These are phyloP conservation scores for Malthinus seriepunctatus DNA, from an alignment of 2,888 invertebrate species.

Conservation along the genomic window DNA sequence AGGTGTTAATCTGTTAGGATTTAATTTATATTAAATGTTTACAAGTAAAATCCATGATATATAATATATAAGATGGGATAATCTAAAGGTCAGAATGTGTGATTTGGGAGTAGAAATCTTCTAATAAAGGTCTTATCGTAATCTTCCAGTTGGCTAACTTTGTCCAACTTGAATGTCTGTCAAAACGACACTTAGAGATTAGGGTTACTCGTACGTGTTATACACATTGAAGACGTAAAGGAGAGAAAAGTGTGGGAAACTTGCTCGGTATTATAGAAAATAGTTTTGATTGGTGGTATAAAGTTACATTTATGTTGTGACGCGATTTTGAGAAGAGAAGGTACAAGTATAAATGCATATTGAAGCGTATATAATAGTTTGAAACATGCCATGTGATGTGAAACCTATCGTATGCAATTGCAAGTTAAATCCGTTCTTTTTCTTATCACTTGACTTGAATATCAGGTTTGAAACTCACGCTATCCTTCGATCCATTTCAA, in stretches of 20 bases:
- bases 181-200: conserved; percentile 28
- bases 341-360: neutral
- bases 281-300: neutral
- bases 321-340: too few species aligned
- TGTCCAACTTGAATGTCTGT: conserved; percentile 30
- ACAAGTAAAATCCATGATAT: conserved; percentile 12
- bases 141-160: conserved; percentile 34
- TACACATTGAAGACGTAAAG: conserved; percentile 3
- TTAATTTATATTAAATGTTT: neutral
- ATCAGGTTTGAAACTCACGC: conserved; percentile 23
- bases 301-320: too few species aligned
- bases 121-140: conserved; percentile 32
- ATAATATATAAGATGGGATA: conserved; percentile 11
- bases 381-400: conserved; percentile 17
- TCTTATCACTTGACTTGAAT: conserved; percentile 17
- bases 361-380: conserved; percentile 14
- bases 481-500: conserved; percentile 25
- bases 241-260: conserved; percentile 14
- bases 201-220: conserved; percentile 9
- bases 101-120: conserved; percentile 18
- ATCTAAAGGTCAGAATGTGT: conserved; percentile 21
- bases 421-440: conserved; percentile 20
- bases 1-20: too few species aligned
- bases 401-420: conserved; percentile 23
- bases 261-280: neutral